Evolutionary conservation across 2,797 vertebrate genomes (phyloP), one percentile per base, ranked within the genome.

Genomic region (Periophthalmus magnuspinnatus): DNA sequence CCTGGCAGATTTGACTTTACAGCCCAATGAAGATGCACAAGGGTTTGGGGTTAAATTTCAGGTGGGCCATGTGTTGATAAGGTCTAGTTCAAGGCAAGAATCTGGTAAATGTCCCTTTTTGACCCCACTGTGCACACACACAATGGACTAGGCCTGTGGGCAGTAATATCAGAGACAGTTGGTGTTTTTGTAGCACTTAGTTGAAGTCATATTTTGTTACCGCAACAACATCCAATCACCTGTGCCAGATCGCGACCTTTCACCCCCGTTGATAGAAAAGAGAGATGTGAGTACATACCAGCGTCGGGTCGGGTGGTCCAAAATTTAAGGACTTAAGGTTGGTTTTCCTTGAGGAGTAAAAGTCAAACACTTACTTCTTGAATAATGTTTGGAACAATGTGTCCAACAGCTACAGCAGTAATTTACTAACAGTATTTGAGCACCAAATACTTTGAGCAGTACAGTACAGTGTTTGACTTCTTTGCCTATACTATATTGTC

Each of bases 221-320:
- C 89, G 88, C 78, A 87, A 89, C 90, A 92, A 91, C 89, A 92
- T 84, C 86, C 89, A 90, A 92, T 87, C 84, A 92, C 88, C 90
- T 90, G 41, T 45, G 86, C 78, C 84, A 83, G 87, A 86, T 74
- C 79, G 71, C 74, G 86, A 90, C 88, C 90, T 79, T 9, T 88
- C 88, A 85, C 86, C 84, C 73, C 71, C 75, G 72, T 80, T 78
- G 80, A 76, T 76, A 45, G 59, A 21, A 22, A 55, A 75, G 65
- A 68, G 72, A 75, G 79, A 81, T 83, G 58, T 63, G 77, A 81
- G 55, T 58, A 78, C 82, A 90, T 85, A 87, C 86, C 81, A 71
- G 72, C 17, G 71, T 45, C 67, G 80, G 79, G 70, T 72, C 79
- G 82, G 79, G 79, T 80, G 86, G 84, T 81, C 74, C 65, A 72